phyloP scores from a whole-genome alignment of 1,140 invertebrate species.

The Micrasema longulum region DNA sequence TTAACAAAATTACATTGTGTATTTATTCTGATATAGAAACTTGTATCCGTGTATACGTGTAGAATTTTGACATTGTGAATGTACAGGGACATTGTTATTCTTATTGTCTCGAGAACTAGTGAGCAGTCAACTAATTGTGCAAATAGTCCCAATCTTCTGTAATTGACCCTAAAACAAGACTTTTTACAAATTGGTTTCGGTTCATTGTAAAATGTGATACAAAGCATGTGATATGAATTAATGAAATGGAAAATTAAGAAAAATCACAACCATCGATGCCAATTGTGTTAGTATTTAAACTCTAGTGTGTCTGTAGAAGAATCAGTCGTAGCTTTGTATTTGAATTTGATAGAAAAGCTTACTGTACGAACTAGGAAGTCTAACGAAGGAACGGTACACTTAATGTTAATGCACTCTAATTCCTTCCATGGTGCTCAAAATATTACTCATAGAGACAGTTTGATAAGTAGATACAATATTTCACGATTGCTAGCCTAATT shows the following conservation, averaged over 20 bases:
- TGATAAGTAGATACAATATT: slow-evolving; percentile 39
- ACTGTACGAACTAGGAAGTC: slow-evolving; percentile 24
- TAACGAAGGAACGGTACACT: slow-evolving; percentile 25
- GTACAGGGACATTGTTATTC: no score
- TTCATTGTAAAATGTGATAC: slow-evolving; percentile 45
- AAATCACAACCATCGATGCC: slow-evolving; percentile 27
- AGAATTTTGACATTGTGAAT: no score
- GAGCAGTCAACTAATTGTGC: no score
- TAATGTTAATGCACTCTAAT: slow-evolving; percentile 60
- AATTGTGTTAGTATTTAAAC: slow-evolving; percentile 32
- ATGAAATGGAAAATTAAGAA: slow-evolving; percentile 19
- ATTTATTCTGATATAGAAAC: no score
- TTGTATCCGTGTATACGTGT: no score
- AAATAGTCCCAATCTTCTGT: no score
- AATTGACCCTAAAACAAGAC: neutral
- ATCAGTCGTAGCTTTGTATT: slow-evolving; percentile 20
- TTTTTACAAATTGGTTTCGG: slow-evolving; percentile 23
- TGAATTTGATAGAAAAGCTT: slow-evolving; percentile 27
- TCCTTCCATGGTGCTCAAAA: slow-evolving; percentile 67
- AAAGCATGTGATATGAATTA: slow-evolving; percentile 36
- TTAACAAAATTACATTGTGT: no score
- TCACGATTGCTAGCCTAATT: slow-evolving; percentile 50
- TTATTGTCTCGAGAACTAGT: no score
- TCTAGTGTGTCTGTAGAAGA: slow-evolving; percentile 6
- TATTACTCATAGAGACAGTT: slow-evolving; percentile 42